Base-by-base conservation (phyloP, 2,113 vertebrate species). In the Pluvialis apricaria region DNA sequence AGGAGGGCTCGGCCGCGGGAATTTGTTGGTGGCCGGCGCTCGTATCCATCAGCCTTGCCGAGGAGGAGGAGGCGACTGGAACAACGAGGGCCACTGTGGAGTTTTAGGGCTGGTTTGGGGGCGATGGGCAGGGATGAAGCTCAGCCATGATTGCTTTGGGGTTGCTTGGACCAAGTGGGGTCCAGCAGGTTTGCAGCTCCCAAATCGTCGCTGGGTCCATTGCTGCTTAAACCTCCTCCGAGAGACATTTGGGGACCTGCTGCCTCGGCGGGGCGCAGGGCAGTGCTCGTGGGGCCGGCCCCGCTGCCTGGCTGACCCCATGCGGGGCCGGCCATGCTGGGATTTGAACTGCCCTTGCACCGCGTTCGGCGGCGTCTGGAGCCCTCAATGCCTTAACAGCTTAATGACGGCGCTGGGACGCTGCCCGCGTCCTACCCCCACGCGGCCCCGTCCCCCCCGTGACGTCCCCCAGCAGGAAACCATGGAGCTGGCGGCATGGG, bases 261-360 rank as follows among this genome's bases (percentile, higher is more conserved):
- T 38, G 77, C 26, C 12, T 18, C 3, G 3, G 26, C 0, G 20
- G 80, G 64, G 49, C 4, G 0, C 25, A 2, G 47, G 7, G 22
- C 58, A 5, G 79, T 0, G 73, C 82, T 11, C 70, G 15, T 1
- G 32, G 68, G 36, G 28, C n/a, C 5, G 13, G 11, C 40, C 69
- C 34, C 9, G 12, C 86, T 57, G 92, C 96, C 92, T 52, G 76
- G 75, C 55, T 88, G 44, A 92, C 85, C 88, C 86, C 78, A 16
- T n/a, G 45, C 8, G 5, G 81, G 78, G 36, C 66, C 45, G 57
- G 44, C 78, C 96, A 66, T 90, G 92, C 95, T 95, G 97, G 72
- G 97, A 97, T 98, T 97, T 98, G 98, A 98, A 98, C 98, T 98
- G 97, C 95, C 98, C 97, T 98, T 98, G 98, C 94, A 93, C 94